A percentile compares a stretch with the other conserved stretches of the same genome.
Evolutionary conservation across 2,888 invertebrate genomes (phyloP).

Genomic region (Nomada hirtipes): DNA sequence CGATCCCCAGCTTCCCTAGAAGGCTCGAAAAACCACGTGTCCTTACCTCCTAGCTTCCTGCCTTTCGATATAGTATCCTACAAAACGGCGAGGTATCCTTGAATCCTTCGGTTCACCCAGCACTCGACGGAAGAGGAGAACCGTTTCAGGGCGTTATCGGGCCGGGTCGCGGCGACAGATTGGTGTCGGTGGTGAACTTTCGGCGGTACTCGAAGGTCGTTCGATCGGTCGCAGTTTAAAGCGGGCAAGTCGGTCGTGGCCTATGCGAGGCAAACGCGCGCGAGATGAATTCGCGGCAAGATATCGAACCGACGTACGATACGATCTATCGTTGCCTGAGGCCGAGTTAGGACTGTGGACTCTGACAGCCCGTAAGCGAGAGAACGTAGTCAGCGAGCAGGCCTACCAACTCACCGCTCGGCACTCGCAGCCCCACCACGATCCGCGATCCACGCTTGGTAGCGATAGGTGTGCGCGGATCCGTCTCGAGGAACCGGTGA

Average conservation of each 20-base stretch:
- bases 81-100: conserved; percentile 34
- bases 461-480: conserved; percentile 56
- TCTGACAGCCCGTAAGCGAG: conserved; percentile 69
- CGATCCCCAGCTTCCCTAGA: background rate
- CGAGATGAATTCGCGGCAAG: conserved; percentile 58
- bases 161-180: background rate
- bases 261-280: conserved; percentile 33
- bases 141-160: background rate
- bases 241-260: conserved; percentile 18
- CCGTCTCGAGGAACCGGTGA: conserved; percentile 57
- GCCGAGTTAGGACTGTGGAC: conserved; percentile 83
- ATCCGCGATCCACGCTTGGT: conserved; percentile 56
- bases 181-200: conserved; percentile 14
- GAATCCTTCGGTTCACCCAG: conserved; percentile 30
- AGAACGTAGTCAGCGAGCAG: conserved; percentile 61
- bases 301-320: conserved; percentile 76
- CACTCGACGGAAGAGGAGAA: conserved; percentile 22
- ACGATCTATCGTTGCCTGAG: conserved; percentile 83
- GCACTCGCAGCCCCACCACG: conserved; percentile 50
- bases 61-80: conserved; percentile 12
- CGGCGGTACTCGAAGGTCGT: conserved; percentile 32
- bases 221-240: conserved; percentile 40
- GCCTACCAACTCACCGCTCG: conserved; percentile 64
- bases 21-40: background rate
- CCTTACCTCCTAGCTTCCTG: conserved; percentile 42